These are phyloP conservation scores for Fabriciana adippe DNA, from an alignment of 2,888 invertebrate species.

Conservation along the genomic window DNA sequence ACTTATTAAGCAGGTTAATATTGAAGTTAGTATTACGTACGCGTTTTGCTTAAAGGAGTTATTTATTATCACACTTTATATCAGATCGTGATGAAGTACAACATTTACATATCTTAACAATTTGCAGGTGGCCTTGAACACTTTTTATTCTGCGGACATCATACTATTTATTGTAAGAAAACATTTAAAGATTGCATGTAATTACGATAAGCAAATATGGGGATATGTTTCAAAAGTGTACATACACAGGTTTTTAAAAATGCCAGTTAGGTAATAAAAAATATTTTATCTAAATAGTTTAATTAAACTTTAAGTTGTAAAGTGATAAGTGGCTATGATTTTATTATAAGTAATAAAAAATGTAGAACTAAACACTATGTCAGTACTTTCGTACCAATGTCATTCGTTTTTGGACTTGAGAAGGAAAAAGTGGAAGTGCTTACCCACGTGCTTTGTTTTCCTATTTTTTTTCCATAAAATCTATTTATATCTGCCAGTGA, in stretches of 20 bases:
- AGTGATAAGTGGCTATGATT: neutral
- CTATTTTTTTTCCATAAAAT: no score
- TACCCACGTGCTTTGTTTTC: no score
- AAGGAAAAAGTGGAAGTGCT: no score
- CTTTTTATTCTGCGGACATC: constrained; percentile 49
- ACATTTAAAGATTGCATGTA: constrained; percentile 36
- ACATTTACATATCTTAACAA: constrained; percentile 33
- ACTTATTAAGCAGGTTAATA: constrained; percentile 17
- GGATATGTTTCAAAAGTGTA: constrained; percentile 26
- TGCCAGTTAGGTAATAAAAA: constrained; percentile 16
- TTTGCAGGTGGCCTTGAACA: constrained; percentile 50
- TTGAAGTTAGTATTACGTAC: constrained; percentile 32
- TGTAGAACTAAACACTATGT: no score
- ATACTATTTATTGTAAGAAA: constrained; percentile 33
- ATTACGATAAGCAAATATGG: constrained; percentile 43
- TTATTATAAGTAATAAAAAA: constrained; percentile 20
- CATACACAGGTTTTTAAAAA: constrained; percentile 18
- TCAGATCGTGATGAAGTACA: constrained; percentile 24
- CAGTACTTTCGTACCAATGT: no score
- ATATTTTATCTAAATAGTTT: constrained; percentile 12
- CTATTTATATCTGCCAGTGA: no score
- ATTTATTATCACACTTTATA: constrained; percentile 29
- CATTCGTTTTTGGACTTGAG: no score
- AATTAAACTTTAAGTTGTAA: constrained; percentile 10
- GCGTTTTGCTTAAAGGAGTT: constrained; percentile 30